Evolutionary conservation across 2,888 invertebrate species (phyloP), one percentile per base, ranked within the genome.

Genomic region (Drosophila emarginata): DNA sequence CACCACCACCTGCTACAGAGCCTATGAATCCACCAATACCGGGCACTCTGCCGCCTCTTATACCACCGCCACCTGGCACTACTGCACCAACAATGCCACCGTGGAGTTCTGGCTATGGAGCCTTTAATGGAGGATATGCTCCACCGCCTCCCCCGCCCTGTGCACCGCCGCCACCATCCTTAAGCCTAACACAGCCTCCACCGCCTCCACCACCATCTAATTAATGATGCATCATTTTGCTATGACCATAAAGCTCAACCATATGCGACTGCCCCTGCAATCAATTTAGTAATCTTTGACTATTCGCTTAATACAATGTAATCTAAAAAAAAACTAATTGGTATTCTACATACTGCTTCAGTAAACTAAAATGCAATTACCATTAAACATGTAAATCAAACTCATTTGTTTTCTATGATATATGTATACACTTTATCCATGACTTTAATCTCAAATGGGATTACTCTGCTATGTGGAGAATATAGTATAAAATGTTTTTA

Each of bases 131-230:
- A 37, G 86, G 87, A 2, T 91, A 88, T 26, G 93, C 93, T 1
- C 93, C 93, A 14, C 94, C 94, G 1, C 93, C 93, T 21, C 93
- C 93, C 0, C 93, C 92, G 1, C 93, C 92, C 40, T 91, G 91
- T 64, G 92, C 90, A 2, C 90, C 93, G 51, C 94, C 93, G 2
- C 93, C 94, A 26, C 94, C 92, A 26, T 89, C 91, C 5, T 84
- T 92, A 4, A 93, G 92, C 54, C 87, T 95, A 57, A 87, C 94
- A 54, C 93, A 94, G 54, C 94, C 95, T 28, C 95, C 95, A 2
- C 95, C 95, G 4, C 95, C 95, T 12, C 95, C 95, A 2, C 95
- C 95, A n/a, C 91, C 91, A 64, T 75, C 89, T 32, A 82, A 74
- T 70, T 79, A 84, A 77, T 50, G 40, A 7, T 36, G 54, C 18